A percentile compares a stretch with the other conserved stretches of the same genome.
Evolutionary conservation across 2,113 vertebrate genomes (phyloP).

Genomic region (Speoplatyrhinus poulsoni): DNA sequence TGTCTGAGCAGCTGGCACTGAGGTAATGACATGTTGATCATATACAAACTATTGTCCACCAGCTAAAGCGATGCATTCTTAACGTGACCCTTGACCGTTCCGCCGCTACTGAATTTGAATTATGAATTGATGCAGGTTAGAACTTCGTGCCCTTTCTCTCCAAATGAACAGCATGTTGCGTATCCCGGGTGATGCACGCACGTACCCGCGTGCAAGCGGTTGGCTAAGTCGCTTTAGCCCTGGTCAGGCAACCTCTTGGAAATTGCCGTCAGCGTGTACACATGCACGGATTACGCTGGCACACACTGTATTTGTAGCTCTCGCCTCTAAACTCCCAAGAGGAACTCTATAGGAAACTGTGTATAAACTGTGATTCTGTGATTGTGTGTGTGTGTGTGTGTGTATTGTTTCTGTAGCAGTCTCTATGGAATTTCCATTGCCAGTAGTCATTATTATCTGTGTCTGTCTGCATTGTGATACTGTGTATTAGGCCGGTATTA

Average conservation of each 20-base stretch:
- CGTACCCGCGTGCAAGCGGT: conserved; percentile 12
- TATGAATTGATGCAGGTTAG: too few relatives aligned
- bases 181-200: not conserved
- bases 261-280: conserved; percentile 32
- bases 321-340: conserved; percentile 9
- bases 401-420: conserved; percentile 25
- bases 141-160: too few relatives aligned
- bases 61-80: too few relatives aligned
- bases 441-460: conserved; percentile 46
- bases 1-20: too few relatives aligned
- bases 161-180: not conserved
- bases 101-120: too few relatives aligned
- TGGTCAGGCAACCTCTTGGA: conserved; percentile 54
- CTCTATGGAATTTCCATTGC: conserved; percentile 50
- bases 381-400: not conserved
- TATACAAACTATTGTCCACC: too few relatives aligned
- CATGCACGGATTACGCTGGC: conserved; percentile 32
- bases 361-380: conserved; percentile 9
- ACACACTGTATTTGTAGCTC: conserved; percentile 3
- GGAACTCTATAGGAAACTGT: conserved; percentile 8
- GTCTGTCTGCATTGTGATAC: conserved; percentile 34
- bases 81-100: too few relatives aligned
- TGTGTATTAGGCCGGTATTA: conserved; percentile 28
- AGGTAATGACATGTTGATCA: too few relatives aligned
- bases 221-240: conserved; percentile 58